Percentiles rank a stretch among this genome's conserved stretches.
Evolutionary conservation across 92 coral and sea anemone genomes (phyloP).

Genomic region (Heliopora coerulea): DNA sequence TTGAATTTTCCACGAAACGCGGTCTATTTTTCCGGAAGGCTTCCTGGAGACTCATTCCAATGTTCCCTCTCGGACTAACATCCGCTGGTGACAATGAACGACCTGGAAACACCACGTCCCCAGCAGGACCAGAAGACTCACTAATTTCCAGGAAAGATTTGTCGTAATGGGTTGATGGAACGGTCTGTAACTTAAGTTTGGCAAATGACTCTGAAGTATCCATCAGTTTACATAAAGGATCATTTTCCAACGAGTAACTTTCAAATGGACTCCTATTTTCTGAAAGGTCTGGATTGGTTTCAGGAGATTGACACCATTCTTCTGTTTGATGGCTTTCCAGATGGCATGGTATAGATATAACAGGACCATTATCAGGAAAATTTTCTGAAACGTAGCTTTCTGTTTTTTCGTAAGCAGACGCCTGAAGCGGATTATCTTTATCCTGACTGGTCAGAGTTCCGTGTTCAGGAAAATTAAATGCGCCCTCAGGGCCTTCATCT

Average conservation of each 20-base stretch:
- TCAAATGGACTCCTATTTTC: not conserved
- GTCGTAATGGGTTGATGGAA: not conserved
- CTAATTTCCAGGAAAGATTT: not conserved
- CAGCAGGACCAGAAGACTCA: not conserved
- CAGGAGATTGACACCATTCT: not conserved
- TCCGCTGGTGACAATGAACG: conserved; percentile 23
- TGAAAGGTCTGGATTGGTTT: not conserved
- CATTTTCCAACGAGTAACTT: not conserved
- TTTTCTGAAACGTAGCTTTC: not conserved
- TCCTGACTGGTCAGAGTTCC: too few relatives aligned
- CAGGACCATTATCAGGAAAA: not conserved
- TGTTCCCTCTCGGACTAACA: not conserved
- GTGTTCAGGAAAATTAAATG: too few relatives aligned
- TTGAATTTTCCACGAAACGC: conserved; percentile 56
- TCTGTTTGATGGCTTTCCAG: not conserved
- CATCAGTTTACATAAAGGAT: not conserved
- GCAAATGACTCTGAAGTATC: conserved; percentile 1
- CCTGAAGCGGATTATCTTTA: not conserved
- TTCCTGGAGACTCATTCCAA: conserved; percentile 50
- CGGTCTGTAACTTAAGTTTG: conserved; percentile 8
- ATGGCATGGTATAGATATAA: not conserved
- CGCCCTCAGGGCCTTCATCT: too few relatives aligned
- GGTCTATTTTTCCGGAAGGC: conserved; percentile 55
- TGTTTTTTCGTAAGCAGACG: not conserved
- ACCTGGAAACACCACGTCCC: conserved; percentile 16